Base-by-base conservation (phyloP, 2,888 invertebrate species). In the Hybos culiciformis region DNA sequence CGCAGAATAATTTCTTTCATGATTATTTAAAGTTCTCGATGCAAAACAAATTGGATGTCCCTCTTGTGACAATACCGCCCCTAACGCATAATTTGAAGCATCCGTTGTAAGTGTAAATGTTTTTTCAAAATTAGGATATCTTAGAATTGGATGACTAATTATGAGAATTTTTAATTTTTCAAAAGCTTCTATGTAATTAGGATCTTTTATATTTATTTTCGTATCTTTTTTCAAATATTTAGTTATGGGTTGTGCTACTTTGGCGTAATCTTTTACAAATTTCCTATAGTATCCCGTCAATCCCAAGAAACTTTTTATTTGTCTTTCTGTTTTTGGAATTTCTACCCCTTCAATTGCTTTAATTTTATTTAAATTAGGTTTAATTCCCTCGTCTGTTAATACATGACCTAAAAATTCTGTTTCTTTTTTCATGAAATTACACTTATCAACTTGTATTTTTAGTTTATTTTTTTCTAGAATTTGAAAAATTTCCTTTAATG, bases 371-470 rank as follows among this genome's bases (percentile, higher is more conserved):
- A 43, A 46, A 19, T 48, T 50, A 4, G 46, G 46, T 37, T 43
- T 47, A 29, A 46, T 29, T 8, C 46, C 47, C 17, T 46, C 34
- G 11, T 17, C n/a, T 14, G 49, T 47, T 12, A 49, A 34, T 4
- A 48, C 19, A 37, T 48, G 46, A 1, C 50, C 47, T 14, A 46
- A 40, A 19, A 31, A 50, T 38, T 46, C 39, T 1, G 48, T 50
- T 24, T 46, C 33, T 37, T 42, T 46, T 3, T 14, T 21, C 11
- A 48, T 33, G 36, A 49, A 47, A n/a, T 17, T 39, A 24, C 45
- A 47, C 45, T 50, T 48, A 14, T 48, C 41, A 9, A 45, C 17
- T 39, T 48, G 47, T 15, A 50, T 37, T 39, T 47, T 47, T 26
- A 47, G n/a, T n/a, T n/a, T n/a, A n/a, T n/a, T n/a, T n/a, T n/a